Evolutionary conservation across 2,113 vertebrate species (phyloP).

Genomic region (Scolopax mira): DNA sequence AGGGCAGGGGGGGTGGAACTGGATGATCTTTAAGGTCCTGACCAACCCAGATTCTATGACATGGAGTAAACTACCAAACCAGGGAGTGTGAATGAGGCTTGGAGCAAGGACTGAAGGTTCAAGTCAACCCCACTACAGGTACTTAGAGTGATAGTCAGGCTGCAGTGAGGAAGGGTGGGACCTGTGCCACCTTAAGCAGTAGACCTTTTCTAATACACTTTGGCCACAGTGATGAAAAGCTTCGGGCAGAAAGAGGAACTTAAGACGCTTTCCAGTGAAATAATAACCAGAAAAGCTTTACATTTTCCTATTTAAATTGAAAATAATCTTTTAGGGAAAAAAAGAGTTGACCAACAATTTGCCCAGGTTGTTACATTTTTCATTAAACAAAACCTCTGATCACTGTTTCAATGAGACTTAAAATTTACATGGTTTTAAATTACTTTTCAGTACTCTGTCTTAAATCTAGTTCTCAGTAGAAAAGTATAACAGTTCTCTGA

Average conservation of each 20-base stretch:
- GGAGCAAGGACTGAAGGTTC: not conserved
- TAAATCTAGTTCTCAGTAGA: not conserved
- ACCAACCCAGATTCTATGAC: not conserved
- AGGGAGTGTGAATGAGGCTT: not conserved
- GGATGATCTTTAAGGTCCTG: not conserved
- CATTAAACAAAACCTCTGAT: not conserved
- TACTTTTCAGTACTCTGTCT: not conserved
- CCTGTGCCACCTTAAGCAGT: not conserved
- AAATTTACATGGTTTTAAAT: not conserved
- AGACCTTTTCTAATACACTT: not conserved
- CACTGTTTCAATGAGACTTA: not conserved
- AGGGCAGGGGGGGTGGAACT: not conserved
- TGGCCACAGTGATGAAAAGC: not conserved
- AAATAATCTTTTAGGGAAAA: not conserved
- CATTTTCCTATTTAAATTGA: not conserved
- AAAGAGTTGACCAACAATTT: not conserved
- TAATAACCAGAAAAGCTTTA: not conserved
- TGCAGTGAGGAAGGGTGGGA: not conserved
- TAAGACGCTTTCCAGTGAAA: not conserved
- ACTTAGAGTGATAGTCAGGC: not conserved
- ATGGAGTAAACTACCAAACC: not conserved
- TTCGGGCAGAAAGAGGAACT: not conserved
- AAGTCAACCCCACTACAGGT: not conserved
- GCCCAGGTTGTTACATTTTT: not conserved
- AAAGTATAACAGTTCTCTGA: not conserved